Conservation (phyloP, 2,797 vertebrate species). For the Typhlichthys eigenmanni region DNA sequence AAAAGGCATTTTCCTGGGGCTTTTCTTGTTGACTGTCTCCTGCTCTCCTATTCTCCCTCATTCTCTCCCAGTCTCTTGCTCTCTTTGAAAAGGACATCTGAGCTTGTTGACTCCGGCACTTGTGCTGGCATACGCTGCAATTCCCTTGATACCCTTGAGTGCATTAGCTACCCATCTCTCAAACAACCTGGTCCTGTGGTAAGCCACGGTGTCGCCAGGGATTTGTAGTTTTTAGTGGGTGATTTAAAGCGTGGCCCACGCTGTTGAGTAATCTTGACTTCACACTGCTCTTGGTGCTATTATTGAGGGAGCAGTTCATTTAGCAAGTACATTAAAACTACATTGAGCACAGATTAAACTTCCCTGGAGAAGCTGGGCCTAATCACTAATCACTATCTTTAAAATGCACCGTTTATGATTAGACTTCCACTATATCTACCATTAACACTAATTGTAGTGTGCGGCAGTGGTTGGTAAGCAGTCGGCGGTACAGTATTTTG, state of each 20-base stretch:
- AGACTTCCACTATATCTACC: conserved; percentile 58
- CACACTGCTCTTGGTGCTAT: conserved; percentile 67
- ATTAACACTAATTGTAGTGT: conserved; percentile 58
- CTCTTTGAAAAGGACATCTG: conserved; percentile 69
- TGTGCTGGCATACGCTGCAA: conserved; percentile 56
- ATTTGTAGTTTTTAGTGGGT: conserved; percentile 74
- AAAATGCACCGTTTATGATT: conserved; percentile 75
- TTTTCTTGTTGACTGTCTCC: conserved; percentile 11
- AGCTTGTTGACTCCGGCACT: conserved; percentile 75
- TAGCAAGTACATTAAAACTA: conserved; percentile 74
- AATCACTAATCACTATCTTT: conserved; percentile 78
- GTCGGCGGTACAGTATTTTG: conserved; percentile 35
- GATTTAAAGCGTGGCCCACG: conserved; percentile 66
- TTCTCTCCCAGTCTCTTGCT: conserved; percentile 39
- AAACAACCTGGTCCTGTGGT: conserved; percentile 72
- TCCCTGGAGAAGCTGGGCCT: conserved; percentile 68
- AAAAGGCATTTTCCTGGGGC: conserved; percentile 29
- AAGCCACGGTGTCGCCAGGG: conserved; percentile 73
- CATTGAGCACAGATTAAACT: conserved; percentile 74
- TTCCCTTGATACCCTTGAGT: conserved; percentile 68
- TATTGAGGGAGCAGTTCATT: conserved; percentile 72
- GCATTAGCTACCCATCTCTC: conserved; percentile 68
- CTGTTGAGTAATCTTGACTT: conserved; percentile 71
- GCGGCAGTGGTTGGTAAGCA: conserved; percentile 32
- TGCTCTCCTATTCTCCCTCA: conserved; percentile 54